phyloP scores from a whole-genome alignment of 2,797 vertebrate species.

The Brachyalestes nurse region DNA sequence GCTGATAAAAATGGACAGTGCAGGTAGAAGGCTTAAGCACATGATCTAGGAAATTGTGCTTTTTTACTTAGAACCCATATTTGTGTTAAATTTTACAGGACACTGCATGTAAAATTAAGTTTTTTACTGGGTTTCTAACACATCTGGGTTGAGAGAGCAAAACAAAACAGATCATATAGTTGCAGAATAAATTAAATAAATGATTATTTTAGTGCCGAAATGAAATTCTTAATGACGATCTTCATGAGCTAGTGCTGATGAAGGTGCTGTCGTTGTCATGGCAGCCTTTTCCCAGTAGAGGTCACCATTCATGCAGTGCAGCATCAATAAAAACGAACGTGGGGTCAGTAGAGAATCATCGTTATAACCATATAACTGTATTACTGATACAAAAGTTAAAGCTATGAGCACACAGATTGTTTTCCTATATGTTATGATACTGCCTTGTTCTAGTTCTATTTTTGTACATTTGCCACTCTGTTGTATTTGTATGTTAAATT shows the following conservation, averaged over 20 bases:
- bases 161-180: neutral
- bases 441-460: too few species aligned
- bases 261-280: neutral
- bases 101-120: too few species aligned
- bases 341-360: neutral
- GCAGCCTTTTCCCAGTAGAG: constrained; percentile 20
- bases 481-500: too few species aligned
- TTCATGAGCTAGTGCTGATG: neutral
- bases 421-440: too few species aligned
- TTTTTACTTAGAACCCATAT: neutral
- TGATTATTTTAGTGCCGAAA: neutral
- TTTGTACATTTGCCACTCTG: too few species aligned
- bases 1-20: too few species aligned
- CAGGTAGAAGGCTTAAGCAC: too few species aligned
- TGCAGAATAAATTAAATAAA: neutral
- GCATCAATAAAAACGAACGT: neutral
- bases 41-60: too few species aligned
- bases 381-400: neutral
- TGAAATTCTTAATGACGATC: neutral
- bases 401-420: too few species aligned
- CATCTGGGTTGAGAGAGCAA: neutral
- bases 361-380: neutral
- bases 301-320: neutral
- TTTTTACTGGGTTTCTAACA: too few species aligned
- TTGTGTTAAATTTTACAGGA: neutral